Conservation (phyloP, 2,888 invertebrate species). For the Endomychus coccineus region DNA sequence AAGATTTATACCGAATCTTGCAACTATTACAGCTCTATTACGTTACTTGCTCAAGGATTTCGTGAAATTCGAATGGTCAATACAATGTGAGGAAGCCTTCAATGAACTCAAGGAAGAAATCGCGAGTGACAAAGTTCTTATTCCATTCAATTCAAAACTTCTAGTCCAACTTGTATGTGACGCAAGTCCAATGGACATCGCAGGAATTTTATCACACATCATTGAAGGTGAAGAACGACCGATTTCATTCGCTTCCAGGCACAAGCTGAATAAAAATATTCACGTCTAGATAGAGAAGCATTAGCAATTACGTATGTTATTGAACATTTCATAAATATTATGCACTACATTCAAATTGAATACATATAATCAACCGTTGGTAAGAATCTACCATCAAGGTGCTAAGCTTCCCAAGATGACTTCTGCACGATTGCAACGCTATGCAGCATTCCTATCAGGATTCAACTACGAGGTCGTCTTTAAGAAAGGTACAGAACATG, state of each 20-base stretch:
- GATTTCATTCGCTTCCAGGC: neutral
- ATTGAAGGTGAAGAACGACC: neutral
- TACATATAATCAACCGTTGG: too few species aligned
- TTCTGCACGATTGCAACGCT: slow-evolving; percentile 1
- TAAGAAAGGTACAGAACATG: slow-evolving; percentile 2
- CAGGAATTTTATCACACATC: neutral
- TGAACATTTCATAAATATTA: neutral
- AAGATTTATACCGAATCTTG: neutral
- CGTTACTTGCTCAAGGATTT: neutral
- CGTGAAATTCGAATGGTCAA: neutral
- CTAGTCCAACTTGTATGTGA: neutral
- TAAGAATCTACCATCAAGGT: slow-evolving; percentile 9
- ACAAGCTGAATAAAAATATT: neutral
- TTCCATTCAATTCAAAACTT: neutral
- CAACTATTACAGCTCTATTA: neutral
- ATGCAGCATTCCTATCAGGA: slow-evolving; percentile 6
- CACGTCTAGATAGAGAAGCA: neutral
- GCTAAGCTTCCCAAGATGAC: slow-evolving; percentile 7
- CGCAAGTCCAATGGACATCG: neutral
- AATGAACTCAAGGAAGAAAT: neutral
- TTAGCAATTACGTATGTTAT: neutral
- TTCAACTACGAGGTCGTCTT: slow-evolving; percentile 5
- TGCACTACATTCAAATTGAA: too few species aligned
- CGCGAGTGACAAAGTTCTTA: neutral
- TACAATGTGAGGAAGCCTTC: neutral